Base-by-base conservation (phyloP, 1,140 invertebrate genomes). In the Caenorhabditis latens region DNA sequence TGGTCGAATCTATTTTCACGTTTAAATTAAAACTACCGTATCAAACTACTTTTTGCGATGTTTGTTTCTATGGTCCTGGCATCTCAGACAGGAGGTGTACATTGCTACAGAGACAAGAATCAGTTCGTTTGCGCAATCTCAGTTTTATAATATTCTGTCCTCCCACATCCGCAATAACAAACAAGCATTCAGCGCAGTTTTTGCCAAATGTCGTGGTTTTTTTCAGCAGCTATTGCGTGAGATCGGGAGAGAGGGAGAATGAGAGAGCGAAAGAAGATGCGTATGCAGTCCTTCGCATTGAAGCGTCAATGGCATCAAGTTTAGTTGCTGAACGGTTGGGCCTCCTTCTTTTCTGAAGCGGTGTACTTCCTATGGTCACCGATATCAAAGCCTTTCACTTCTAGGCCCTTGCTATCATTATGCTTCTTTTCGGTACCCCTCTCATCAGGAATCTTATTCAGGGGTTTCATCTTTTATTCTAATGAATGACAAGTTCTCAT, bases 281-380 rank as follows among this genome's bases (percentile, higher is more conserved):
- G 46, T 48, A 79, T 79, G 71, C 71, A 79, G 71, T 79, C 71
- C 71, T 24, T 42, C 71, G 40, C 71, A 43, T 43, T 79, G 71
- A 79, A 79, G 71, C 71, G 71, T 46, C 67, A 71, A 79, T 79
- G 71, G 71, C 46, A 79, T 79, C 71, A 79, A 79, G 71, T 79
- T 79, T 79, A 79, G 71, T 79, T 79, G 71, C 71, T 79, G 71
- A 79, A 79, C 71, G 71, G 71, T 79, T 48, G 71, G 71, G 71
- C 8, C n/a, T 19, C 42, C 63, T 24, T 24, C 71, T 50, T 43
- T 79, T 79, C 71, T 63, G 61, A 63, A 63, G 61, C 61, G 46
- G 71, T 79, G 71, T 79, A 79, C 71, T 79, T 79, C 71, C 71
- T 79, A 79, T 79, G 71, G 71, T 79, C 71, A 79, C 71, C 71